Base-by-base conservation (phyloP, 2,888 invertebrate species). In the Drosophila niveifrons region DNA sequence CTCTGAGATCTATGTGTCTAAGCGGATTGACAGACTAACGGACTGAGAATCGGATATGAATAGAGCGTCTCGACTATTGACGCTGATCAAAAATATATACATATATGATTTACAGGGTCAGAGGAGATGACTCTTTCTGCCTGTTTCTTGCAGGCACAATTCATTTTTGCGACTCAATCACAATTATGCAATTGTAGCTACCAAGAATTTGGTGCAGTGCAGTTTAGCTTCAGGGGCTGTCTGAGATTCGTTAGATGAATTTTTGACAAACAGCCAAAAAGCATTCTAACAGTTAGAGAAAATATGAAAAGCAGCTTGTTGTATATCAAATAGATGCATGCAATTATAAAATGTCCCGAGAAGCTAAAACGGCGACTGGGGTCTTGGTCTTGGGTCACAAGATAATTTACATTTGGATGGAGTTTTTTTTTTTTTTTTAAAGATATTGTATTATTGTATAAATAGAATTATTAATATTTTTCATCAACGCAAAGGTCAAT, bases 231-330 rank as follows among this genome's bases (percentile, higher is more conserved):
- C 55, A 44, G 43, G 39, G 47, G 29, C 18, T 55, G 59, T 31
- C 66, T 65, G 53, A 58, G 70, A 66, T 64, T 72, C 62, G 9
- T 56, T 48, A 48, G 34, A 48, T 70, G 57, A 47, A 23, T 75
- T 84, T 78, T 90, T 90, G 90, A 85, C 90, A 86, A 75, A 75
- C 71, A 74, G 90, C 90, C 90, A 90, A 90, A 90, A 78, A 82
- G 84, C 73, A 61, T 66, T 46, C 57, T 59, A 72, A 61, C 31
- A 62, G 59, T 55, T 57, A 44, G 1, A 29, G 44, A 63, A 73
- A 82, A 79, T 75, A 83, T 82, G 80, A 72, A 72, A 72, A 63
- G 75, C 63, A 65, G 61, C 64, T 52, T 66, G 66, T 65, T 64
- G 52, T 66, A 78, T 62, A 57, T 65, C 46, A 52, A 70, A 53